Evolutionary conservation across 2,797 vertebrate genomes (phyloP).

Genomic region (Pangasius krempfi): DNA sequence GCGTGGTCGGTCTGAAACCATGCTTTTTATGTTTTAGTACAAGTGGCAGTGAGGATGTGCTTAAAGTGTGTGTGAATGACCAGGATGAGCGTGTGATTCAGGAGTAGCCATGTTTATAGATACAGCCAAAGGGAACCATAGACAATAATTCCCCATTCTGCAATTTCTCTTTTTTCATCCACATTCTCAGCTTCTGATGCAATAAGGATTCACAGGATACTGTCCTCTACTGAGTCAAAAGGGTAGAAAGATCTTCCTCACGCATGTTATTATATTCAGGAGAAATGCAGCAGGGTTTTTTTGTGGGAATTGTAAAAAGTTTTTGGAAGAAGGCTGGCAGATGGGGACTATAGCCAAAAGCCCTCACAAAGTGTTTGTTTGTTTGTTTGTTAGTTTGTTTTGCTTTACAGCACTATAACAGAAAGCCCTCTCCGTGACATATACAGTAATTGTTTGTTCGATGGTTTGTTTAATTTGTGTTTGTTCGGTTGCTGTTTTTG

Average conservation of each 20-base stretch:
- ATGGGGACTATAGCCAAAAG: neutral
- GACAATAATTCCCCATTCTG: neutral
- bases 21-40: neutral
- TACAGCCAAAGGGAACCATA: conserved; percentile 47
- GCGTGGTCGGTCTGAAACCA: conserved; percentile 8
- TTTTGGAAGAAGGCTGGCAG: neutral
- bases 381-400: neutral
- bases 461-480: neutral
- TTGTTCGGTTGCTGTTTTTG: neutral
- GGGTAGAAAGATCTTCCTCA: conserved; percentile 11
- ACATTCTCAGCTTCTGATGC: conserved; percentile 44
- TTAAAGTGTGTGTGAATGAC: neutral
- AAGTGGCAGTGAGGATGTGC: neutral
- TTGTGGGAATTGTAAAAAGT: too few species aligned
- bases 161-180: neutral
- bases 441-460: neutral
- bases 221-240: neutral
- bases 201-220: conserved; percentile 42
- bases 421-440: too few species aligned
- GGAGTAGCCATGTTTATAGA: conserved; percentile 44
- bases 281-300: neutral
- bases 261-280: neutral
- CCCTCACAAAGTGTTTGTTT: neutral
- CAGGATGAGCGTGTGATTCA: conserved; percentile 36
- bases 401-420: neutral